Base-by-base conservation (phyloP, 2,888 invertebrate species). In the Lasioglossum pauxillum region DNA sequence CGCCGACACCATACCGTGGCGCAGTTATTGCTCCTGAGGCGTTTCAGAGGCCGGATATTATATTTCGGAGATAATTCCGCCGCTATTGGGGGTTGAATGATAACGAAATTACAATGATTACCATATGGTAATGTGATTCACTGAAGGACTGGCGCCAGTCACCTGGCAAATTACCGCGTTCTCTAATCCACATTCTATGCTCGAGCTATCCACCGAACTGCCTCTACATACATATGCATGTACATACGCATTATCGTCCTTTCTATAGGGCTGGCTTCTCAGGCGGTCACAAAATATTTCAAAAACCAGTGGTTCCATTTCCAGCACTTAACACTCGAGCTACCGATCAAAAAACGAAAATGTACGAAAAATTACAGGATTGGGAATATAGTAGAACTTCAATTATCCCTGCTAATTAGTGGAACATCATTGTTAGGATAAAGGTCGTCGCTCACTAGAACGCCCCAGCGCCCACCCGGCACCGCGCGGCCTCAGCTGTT, bases 81-180 rank as follows among this genome's bases (percentile, higher is more conserved):
- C 57, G 80, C 82, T 69, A 87, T 80, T 69, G 67, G 57, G 75
- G 60, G 73, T 57, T 78, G 86, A 85, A 79, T 85, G 83, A 87
- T 91, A 88, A 84, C 85, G 84, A 90, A 90, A 90, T 84, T 90
- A 84, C 75, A 80, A 77, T 86, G 91, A 92, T 92, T 92, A 91
- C 88, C 90, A 89, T 91, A 92, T 92, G 92, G 91, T 91, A 92
- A 92, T 92, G 88, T 49, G 86, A 92, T 88, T 79, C 89, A 85
- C 76, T 87, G 88, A 91, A 92, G 90, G 91, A 90, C 86, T 90
- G 87, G 83, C 88, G 89, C 87, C 88, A 88, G 85, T 90, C 90
- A 89, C 86, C 83, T 87, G 88, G 89, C 89, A 92, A 91, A 92
- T 92, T 92, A 90, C 88, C 82, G 88, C 78, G 86, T 90, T 88